Evolutionary conservation across 2,888 invertebrate genomes (phyloP).

Genomic region (Nephrotoma guestfalica): DNA sequence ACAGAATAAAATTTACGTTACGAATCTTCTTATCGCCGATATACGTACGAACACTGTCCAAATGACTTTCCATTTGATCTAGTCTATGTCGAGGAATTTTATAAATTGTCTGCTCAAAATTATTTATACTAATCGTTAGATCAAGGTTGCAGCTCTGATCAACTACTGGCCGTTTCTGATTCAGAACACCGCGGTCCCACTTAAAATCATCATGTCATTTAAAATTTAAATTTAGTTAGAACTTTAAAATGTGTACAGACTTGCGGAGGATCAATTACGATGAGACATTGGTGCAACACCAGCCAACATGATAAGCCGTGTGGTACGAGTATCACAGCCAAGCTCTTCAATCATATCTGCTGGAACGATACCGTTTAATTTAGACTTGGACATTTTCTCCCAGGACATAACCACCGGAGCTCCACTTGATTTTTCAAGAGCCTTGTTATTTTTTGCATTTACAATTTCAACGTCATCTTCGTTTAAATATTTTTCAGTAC

Average conservation of each 20-base stretch:
- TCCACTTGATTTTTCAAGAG: slow-evolving; percentile 44
- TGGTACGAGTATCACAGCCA: slow-evolving; percentile 85
- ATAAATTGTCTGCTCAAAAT: slow-evolving; percentile 33
- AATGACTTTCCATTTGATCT: slow-evolving; percentile 38
- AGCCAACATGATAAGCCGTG: slow-evolving; percentile 73
- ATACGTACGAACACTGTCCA: slow-evolving; percentile 27
- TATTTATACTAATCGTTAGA: slow-evolving; percentile 45
- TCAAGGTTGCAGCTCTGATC: slow-evolving; percentile 53
- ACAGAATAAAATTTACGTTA: slow-evolving; percentile 26
- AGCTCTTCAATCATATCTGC: slow-evolving; percentile 60
- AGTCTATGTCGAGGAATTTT: slow-evolving; percentile 38
- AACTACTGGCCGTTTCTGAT: slow-evolving; percentile 65
- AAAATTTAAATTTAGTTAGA: neutral
- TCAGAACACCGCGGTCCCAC: slow-evolving; percentile 54
- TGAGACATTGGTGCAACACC: slow-evolving; percentile 82
- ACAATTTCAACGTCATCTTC: slow-evolving; percentile 44
- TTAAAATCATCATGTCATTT: slow-evolving; percentile 26
- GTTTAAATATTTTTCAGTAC: slow-evolving; percentile 63
- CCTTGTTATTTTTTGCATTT: slow-evolving; percentile 44
- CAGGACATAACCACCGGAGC: slow-evolving; percentile 56
- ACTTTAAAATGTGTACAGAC: slow-evolving; percentile 36
- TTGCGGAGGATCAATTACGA: slow-evolving; percentile 76
- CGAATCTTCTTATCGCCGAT: slow-evolving; percentile 27
- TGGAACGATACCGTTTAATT: slow-evolving; percentile 92
- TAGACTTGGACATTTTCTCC: slow-evolving; percentile 99